Conservation (phyloP, 2,797 vertebrate species). For the Amblyraja radiata region DNA sequence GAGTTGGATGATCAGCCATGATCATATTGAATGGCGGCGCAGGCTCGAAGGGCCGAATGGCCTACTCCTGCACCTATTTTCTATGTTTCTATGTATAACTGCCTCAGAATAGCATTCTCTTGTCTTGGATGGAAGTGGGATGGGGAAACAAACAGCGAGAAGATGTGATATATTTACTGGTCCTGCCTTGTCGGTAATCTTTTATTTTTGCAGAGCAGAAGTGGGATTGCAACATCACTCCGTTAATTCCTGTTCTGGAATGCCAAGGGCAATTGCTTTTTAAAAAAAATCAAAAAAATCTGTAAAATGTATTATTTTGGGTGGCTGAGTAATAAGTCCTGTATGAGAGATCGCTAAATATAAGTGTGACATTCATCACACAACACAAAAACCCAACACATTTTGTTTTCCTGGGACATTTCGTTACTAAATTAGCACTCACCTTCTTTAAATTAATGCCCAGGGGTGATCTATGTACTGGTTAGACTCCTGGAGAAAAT, state of each 20-base stretch:
- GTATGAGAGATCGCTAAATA: constrained; percentile 17
- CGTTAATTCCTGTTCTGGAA: constrained; percentile 8
- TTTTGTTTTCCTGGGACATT: constrained; percentile 20
- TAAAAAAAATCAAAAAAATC: background rate
- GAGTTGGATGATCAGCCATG: too few species aligned
- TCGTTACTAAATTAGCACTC: constrained; percentile 31
- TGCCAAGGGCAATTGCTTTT: constrained; percentile 1
- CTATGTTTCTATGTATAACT: background rate
- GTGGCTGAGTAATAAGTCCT: constrained; percentile 22
- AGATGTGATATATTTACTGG: background rate
- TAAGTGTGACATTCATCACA: constrained; percentile 24
- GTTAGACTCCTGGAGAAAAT: background rate
- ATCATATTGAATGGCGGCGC: too few species aligned
- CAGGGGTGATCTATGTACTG: constrained; percentile 24
- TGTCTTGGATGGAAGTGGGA: background rate
- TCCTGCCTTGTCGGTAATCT: background rate
- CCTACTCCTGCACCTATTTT: too few species aligned
- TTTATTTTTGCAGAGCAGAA: background rate
- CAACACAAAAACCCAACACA: background rate
- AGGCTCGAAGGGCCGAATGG: too few species aligned
- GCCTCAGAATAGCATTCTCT: background rate
- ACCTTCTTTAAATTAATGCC: constrained; percentile 34
- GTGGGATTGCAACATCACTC: background rate
- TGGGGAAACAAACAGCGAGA: background rate
- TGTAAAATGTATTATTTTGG: constrained; percentile 19